A percentile compares a stretch with the other conserved stretches of the same genome.
Evolutionary conservation across 2,888 invertebrate species (phyloP).

Genomic region (Synanthedon vespiformis): DNA sequence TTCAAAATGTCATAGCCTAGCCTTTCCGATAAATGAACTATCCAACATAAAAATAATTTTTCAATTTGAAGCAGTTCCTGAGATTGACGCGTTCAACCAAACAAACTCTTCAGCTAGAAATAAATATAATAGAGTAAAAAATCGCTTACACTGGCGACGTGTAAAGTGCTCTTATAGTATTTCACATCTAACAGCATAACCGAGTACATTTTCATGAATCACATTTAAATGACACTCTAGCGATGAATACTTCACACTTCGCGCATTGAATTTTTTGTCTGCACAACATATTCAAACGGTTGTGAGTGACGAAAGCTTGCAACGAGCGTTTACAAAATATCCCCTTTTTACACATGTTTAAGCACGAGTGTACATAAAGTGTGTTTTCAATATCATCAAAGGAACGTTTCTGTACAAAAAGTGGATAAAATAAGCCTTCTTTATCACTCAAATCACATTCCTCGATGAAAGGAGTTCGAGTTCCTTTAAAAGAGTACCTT

Average conservation of each 20-base stretch:
- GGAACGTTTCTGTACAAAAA: background rate
- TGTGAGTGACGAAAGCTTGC: slow-evolving; percentile 1
- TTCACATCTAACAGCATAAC: background rate
- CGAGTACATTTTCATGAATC: slow-evolving; percentile 34
- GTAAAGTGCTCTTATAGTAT: background rate
- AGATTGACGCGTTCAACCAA: too few relatives aligned
- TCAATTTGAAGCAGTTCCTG: too few relatives aligned
- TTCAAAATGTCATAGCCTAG: too few relatives aligned
- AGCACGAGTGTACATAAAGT: slow-evolving; percentile 3
- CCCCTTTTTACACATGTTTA: slow-evolving; percentile 7
- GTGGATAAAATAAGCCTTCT: too few relatives aligned
- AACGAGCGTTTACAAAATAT: slow-evolving; percentile 5
- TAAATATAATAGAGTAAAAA: too few relatives aligned
- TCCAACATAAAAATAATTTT: too few relatives aligned
- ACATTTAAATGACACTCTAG: slow-evolving; percentile 34
- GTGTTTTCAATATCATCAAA: slow-evolving; percentile 2
- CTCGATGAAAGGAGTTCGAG: too few relatives aligned
- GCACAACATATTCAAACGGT: slow-evolving; percentile 14
- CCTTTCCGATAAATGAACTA: too few relatives aligned
- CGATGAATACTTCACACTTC: slow-evolving; percentile 32
- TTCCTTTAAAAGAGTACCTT: too few relatives aligned
- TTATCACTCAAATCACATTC: too few relatives aligned
- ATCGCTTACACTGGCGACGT: too few relatives aligned
- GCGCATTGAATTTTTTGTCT: slow-evolving; percentile 35
- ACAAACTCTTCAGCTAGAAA: too few relatives aligned